These are phyloP conservation scores for Brenthis hecate DNA, from an alignment of 2,888 invertebrate genomes.

Conservation along the genomic window DNA sequence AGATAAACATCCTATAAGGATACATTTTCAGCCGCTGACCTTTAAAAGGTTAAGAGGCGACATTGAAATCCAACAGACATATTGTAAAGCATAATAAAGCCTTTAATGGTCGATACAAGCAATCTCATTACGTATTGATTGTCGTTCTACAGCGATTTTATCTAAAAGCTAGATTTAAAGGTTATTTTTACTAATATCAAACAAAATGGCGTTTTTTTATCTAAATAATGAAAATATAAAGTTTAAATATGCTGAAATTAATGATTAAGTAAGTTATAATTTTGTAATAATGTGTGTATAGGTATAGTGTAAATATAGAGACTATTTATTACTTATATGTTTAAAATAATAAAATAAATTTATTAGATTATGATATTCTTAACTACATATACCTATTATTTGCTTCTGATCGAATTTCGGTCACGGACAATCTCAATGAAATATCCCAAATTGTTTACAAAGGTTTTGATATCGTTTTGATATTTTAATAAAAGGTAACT, in stretches of 20 bases:
- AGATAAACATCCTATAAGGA: not conserved
- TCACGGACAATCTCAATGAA: too few relatives aligned
- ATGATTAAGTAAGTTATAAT: too few relatives aligned
- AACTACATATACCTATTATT: too few relatives aligned
- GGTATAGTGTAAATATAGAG: too few relatives aligned
- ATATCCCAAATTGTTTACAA: too few relatives aligned
- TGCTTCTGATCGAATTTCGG: too few relatives aligned
- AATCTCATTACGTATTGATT: slow-evolving; percentile 16
- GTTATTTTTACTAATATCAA: not conserved
- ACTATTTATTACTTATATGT: too few relatives aligned
- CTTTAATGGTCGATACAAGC: slow-evolving; percentile 15
- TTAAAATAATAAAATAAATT: too few relatives aligned
- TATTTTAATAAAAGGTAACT: too few relatives aligned
- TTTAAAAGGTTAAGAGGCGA: slow-evolving; percentile 22
- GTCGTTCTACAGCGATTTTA: slow-evolving; percentile 2
- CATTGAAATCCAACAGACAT: slow-evolving; percentile 19
- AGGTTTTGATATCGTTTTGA: too few relatives aligned
- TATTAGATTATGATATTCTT: too few relatives aligned
- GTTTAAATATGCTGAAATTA: not conserved
- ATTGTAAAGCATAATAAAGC: slow-evolving; percentile 7
- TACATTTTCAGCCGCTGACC: slow-evolving; percentile 3
- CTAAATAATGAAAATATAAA: not conserved
- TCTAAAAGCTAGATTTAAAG: not conserved
- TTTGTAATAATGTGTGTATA: too few relatives aligned
- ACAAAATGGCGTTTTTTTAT: not conserved